phyloP scores from a whole-genome alignment of 2,888 invertebrate genomes.

The Keiferia lycopersicella region DNA sequence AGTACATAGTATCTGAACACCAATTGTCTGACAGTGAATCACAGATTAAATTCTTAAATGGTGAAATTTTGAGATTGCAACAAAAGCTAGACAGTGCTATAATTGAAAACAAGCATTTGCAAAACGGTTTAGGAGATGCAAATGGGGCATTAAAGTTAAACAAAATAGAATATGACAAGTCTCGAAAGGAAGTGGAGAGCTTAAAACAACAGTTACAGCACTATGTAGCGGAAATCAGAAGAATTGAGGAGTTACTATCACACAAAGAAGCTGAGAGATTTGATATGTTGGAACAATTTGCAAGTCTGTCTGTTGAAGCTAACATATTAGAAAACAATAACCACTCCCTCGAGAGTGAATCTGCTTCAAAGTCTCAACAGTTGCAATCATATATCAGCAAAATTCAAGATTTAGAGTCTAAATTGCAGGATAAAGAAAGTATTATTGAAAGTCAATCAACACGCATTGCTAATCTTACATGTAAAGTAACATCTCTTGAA shows the following conservation, averaged over 20 bases:
- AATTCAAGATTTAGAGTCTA: constrained; percentile 84
- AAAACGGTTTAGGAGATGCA: constrained; percentile 85
- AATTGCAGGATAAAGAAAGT: constrained; percentile 75
- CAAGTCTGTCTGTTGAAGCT: constrained; percentile 88
- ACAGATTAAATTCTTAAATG: constrained; percentile 81
- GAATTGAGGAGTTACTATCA: constrained; percentile 88
- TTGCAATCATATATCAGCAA: constrained; percentile 72
- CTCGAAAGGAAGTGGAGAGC: constrained; percentile 86
- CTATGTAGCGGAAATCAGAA: constrained; percentile 90
- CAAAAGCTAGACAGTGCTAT: constrained; percentile 81
- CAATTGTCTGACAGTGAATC: constrained; percentile 72
- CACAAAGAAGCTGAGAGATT: constrained; percentile 89
- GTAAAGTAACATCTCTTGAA: constrained; percentile 65
- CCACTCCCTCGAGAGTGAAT: constrained; percentile 89
- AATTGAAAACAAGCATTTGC: constrained; percentile 87
- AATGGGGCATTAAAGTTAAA: constrained; percentile 83
- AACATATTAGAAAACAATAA: constrained; percentile 89
- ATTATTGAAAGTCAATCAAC: constrained; percentile 66
- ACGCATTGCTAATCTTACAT: constrained; percentile 62
- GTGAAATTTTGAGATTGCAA: constrained; percentile 80
- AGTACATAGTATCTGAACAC: constrained; percentile 72
- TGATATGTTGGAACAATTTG: constrained; percentile 90
- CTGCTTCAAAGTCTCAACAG: constrained; percentile 84
- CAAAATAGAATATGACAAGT: constrained; percentile 85
- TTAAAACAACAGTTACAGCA: constrained; percentile 89